Evolutionary conservation across 2,113 vertebrate species (phyloP).

Genomic region (Rhynchomys soricoides): DNA sequence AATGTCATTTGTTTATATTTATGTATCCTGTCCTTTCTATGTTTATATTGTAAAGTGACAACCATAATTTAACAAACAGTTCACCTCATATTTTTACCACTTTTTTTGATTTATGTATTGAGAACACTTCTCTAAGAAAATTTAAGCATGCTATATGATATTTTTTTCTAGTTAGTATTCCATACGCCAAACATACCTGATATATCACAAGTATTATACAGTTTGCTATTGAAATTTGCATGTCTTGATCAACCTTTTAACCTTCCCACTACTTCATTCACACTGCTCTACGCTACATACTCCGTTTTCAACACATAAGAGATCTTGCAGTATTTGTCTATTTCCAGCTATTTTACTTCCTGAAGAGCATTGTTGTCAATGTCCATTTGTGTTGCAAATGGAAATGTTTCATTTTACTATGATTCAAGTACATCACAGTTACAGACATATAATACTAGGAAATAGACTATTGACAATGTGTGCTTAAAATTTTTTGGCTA

Average conservation of each 20-base stretch:
- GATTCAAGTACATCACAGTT: no score
- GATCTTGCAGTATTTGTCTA: neutral
- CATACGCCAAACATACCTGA: neutral
- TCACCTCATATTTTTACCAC: neutral
- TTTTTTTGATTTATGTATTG: neutral
- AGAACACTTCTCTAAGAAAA: neutral
- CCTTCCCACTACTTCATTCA: fast-evolving
- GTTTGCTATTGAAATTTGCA: neutral
- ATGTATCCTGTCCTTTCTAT: neutral
- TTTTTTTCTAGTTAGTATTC: neutral
- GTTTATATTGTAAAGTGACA: neutral
- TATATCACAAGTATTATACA: neutral
- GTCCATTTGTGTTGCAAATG: neutral
- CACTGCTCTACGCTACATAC: neutral
- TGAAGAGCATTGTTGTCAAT: fast-evolving
- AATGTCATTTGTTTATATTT: neutral
- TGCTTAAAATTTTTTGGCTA: neutral
- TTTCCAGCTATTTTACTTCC: neutral
- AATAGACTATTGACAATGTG: no score
- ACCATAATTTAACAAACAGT: neutral
- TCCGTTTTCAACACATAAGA: neutral
- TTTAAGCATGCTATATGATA: neutral
- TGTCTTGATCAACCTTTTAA: neutral
- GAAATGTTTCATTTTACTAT: neutral
- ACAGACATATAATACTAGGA: neutral